Evolutionary conservation across 2,113 vertebrate genomes (phyloP).

Genomic region (Petromus typicus): DNA sequence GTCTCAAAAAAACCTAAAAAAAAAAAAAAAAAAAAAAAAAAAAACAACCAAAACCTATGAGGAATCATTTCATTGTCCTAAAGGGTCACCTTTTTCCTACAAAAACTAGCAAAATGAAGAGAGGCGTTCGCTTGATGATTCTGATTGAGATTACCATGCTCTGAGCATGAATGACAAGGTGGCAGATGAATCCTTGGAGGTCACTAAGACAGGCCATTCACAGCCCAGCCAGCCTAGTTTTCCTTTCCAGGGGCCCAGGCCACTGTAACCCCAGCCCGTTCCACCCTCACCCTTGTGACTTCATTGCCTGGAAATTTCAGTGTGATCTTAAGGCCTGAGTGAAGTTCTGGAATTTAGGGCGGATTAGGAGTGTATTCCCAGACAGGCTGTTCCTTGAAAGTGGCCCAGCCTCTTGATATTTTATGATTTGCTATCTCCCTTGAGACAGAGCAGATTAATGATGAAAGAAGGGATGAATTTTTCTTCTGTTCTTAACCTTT

Average conservation of each 20-base stretch:
- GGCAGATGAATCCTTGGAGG: not conserved
- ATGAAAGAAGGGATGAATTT: not conserved
- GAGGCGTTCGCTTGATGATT: not conserved
- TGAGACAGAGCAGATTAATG: constrained; percentile 33
- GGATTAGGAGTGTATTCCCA: constrained; percentile 47
- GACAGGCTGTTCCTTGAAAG: constrained; percentile 34
- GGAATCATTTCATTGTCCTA: constrained; percentile 31
- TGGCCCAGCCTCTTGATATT: constrained; percentile 52
- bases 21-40: too few species aligned
- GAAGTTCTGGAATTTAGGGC: constrained; percentile 51
- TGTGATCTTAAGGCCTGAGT: not conserved
- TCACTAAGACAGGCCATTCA: not conserved
- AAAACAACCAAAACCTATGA: not conserved
- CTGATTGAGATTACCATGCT: not conserved
- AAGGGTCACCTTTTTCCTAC: constrained; percentile 2
- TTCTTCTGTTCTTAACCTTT: not conserved
- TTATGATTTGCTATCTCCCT: constrained; percentile 49
- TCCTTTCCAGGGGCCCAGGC: not conserved
- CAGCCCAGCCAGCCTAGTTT: not conserved
- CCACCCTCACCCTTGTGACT: not conserved
- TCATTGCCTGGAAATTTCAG: not conserved
- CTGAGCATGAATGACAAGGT: not conserved
- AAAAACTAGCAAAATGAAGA: constrained; percentile 34
- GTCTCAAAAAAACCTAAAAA: too few species aligned
- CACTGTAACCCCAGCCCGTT: too few species aligned